A percentile compares a stretch with the other conserved stretches of the same genome.
These are phyloP conservation scores for Metallyticus violacea DNA, from an alignment of 2,888 invertebrate genomes.

Conservation along the genomic window DNA sequence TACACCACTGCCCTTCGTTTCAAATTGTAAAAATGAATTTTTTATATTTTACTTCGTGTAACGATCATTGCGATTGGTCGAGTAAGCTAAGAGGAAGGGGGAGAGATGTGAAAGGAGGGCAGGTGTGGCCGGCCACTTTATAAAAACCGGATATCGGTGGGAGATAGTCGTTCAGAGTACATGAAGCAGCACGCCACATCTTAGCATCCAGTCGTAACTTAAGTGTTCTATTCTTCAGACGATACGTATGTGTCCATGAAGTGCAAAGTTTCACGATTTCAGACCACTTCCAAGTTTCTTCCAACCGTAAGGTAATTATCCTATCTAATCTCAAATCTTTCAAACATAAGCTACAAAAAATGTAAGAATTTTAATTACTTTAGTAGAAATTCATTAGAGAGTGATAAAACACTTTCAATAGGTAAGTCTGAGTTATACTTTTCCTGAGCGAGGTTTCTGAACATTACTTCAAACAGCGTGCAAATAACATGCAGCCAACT, in stretches of 20 bases:
- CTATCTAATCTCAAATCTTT: no score
- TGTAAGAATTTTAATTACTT: no score
- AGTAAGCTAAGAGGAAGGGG: neutral
- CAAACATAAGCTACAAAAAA: no score
- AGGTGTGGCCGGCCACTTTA: neutral
- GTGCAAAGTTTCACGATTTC: conserved; percentile 43
- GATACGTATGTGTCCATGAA: conserved; percentile 49
- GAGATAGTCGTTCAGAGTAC: neutral
- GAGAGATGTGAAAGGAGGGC: neutral
- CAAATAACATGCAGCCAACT: no score
- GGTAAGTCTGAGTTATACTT: no score
- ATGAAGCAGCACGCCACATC: neutral
- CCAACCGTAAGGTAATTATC: conserved; percentile 47
- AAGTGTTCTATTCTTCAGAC: neutral
- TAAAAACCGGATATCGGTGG: neutral
- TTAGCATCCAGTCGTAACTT: neutral
- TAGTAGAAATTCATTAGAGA: no score
- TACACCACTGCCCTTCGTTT: neutral
- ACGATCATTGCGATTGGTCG: neutral
- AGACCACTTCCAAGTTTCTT: conserved; percentile 44
- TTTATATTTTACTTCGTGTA: neutral
- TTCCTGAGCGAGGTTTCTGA: no score
- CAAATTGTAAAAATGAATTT: neutral
- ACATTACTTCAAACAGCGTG: no score
- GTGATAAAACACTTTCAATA: no score